Percentiles rank a stretch among this genome's conserved stretches.
Conservation (phyloP, 2,797 vertebrate species). For the Poecile montanus region DNA sequence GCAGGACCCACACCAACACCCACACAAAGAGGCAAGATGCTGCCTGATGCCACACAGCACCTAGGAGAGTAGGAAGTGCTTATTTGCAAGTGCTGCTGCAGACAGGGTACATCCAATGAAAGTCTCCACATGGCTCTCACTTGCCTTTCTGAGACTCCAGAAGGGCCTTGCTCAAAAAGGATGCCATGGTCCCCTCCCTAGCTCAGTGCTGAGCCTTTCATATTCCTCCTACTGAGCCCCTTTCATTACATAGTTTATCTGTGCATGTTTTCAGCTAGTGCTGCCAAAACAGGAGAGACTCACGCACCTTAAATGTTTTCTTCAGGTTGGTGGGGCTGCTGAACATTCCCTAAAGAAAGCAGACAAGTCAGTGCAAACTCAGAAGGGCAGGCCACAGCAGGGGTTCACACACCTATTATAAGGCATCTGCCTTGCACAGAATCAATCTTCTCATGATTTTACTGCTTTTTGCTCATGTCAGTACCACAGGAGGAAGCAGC, state of each 20-base stretch:
- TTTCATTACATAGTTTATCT: neutral
- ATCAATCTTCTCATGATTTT: neutral
- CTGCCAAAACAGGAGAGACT: neutral
- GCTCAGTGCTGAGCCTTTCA: neutral
- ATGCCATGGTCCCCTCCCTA: neutral
- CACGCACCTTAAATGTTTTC: slow-evolving; percentile 92
- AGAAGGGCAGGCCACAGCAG: neutral
- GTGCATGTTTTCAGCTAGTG: neutral
- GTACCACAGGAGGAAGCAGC: neutral
- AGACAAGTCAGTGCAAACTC: neutral
- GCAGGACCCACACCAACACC: neutral
- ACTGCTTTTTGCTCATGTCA: neutral
- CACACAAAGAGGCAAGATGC: neutral
- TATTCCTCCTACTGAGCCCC: neutral
- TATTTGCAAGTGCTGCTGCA: neutral
- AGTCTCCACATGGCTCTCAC: neutral
- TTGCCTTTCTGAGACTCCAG: neutral
- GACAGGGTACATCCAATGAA: neutral
- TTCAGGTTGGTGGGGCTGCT: slow-evolving; percentile 92
- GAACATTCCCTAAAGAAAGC: slow-evolving; percentile 83
- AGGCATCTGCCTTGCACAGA: neutral
- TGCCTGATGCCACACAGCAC: neutral
- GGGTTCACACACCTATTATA: neutral
- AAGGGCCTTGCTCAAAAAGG: neutral
- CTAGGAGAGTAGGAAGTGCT: neutral